These are phyloP conservation scores for Hirtodrosophila duncani DNA, from an alignment of 2,888 invertebrate species.

Conservation along the genomic window DNA sequence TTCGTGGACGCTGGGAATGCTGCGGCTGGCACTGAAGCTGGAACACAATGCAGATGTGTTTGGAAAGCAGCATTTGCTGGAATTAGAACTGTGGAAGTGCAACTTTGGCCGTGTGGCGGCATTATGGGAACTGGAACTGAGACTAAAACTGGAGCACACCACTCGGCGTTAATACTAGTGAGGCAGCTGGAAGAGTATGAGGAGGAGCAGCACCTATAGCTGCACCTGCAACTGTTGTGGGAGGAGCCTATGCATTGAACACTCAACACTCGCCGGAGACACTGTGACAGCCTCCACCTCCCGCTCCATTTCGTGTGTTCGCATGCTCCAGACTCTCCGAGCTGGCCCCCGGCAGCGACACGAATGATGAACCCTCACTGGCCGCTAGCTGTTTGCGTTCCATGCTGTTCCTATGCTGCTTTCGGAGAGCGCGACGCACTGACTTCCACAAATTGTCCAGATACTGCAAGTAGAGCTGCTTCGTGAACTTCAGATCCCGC, in stretches of 20 bases:
- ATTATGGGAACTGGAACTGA: slow-evolving; percentile 2
- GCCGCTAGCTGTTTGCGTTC: slow-evolving; percentile 15
- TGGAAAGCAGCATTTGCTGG: not conserved
- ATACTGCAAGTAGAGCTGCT: slow-evolving; percentile 58
- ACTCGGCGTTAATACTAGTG: slow-evolving; percentile 40
- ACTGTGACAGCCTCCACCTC: slow-evolving; percentile 1
- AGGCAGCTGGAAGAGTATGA: too few relatives aligned
- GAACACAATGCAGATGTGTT: not conserved
- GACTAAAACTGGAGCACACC: slow-evolving; percentile 20
- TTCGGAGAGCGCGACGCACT: slow-evolving; percentile 28
- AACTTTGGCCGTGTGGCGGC: slow-evolving; percentile 18
- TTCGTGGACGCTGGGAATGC: not conserved
- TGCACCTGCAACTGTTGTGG: slow-evolving; percentile 16
- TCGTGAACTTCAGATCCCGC: slow-evolving; percentile 65
- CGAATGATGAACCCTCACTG: not conserved
- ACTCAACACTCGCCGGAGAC: slow-evolving; percentile 14
- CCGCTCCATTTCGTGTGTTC: slow-evolving; percentile 3
- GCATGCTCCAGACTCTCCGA: slow-evolving; percentile 21
- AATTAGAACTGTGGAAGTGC: not conserved
- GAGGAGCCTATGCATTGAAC: not conserved
- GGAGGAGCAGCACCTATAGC: too few relatives aligned
- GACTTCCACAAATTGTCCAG: slow-evolving; percentile 55
- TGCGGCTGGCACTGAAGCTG: not conserved
- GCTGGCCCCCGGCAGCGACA: slow-evolving; percentile 12
- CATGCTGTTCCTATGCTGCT: slow-evolving; percentile 20